Conservation (phyloP, 2,797 vertebrate genomes). For the Gymnodraco acuticeps region DNA sequence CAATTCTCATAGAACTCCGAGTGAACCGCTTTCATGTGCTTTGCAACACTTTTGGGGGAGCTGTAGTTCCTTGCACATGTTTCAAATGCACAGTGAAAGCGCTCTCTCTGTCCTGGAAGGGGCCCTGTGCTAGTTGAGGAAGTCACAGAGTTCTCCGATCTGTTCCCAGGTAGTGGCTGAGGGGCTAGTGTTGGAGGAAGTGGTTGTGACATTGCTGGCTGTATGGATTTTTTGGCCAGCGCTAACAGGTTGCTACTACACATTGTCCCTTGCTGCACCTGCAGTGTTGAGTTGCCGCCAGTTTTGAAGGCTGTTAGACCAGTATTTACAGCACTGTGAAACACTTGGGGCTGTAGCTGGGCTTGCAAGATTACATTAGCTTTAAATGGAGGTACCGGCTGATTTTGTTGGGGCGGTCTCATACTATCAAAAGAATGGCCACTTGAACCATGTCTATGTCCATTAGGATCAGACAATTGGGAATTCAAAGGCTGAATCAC, state of each 20-base stretch:
- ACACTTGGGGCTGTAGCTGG: slow-evolving; percentile 55
- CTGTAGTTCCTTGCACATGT: slow-evolving; percentile 92
- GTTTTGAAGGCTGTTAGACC: slow-evolving; percentile 55
- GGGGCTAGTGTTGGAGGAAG: slow-evolving; percentile 65
- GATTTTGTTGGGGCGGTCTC: slow-evolving; percentile 53
- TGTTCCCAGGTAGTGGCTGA: slow-evolving; percentile 58
- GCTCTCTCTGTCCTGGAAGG: slow-evolving; percentile 74
- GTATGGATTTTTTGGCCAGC: slow-evolving; percentile 41
- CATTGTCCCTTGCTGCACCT: slow-evolving; percentile 42
- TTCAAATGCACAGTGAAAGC: slow-evolving; percentile 92
- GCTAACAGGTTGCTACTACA: slow-evolving; percentile 49
- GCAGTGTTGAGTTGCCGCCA: slow-evolving; percentile 41
- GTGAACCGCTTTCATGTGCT: slow-evolving; percentile 95
- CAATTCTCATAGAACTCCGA: slow-evolving; percentile 93
- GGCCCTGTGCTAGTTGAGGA: slow-evolving; percentile 33
- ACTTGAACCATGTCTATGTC: slow-evolving; percentile 31
- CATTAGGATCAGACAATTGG: slow-evolving; percentile 42
- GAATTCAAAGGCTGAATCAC: slow-evolving; percentile 61
- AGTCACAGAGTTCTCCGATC: slow-evolving; percentile 46
- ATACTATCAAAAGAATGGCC: slow-evolving; percentile 56
- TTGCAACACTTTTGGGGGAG: slow-evolving; percentile 92
- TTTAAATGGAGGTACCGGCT: slow-evolving; percentile 63
- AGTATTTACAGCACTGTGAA: slow-evolving; percentile 56
- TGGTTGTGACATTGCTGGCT: slow-evolving; percentile 67
- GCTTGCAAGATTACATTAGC: slow-evolving; percentile 56